Percentiles rank a stretch among this genome's conserved stretches.
phyloP scores from a whole-genome alignment of 2,888 invertebrate species.

The Eristalinus aeneus region DNA sequence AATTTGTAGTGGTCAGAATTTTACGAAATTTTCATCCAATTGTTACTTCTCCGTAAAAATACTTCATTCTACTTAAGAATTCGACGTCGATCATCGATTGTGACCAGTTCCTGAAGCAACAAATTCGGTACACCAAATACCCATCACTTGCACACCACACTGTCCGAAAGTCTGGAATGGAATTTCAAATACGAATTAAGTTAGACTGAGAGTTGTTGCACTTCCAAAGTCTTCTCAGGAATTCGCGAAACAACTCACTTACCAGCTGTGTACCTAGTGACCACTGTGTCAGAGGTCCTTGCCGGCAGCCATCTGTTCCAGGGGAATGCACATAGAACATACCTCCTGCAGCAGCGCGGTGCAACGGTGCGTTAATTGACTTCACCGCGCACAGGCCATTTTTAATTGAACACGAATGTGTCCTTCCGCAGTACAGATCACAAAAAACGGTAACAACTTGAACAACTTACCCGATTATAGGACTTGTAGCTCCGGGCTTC shows the following conservation, averaged over 20 bases:
- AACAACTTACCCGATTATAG: slow-evolving; percentile 79
- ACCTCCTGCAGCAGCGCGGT: slow-evolving; percentile 10
- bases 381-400: slow-evolving; percentile 37
- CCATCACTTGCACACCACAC: slow-evolving; percentile 1
- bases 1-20: no score
- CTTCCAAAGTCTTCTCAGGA: slow-evolving; percentile 8
- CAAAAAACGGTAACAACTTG: background rate
- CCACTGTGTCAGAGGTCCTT: slow-evolving; percentile 32
- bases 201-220: slow-evolving; percentile 20
- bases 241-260: slow-evolving; percentile 61
- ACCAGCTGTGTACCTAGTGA: slow-evolving; percentile 22
- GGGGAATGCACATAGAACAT: background rate
- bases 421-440: slow-evolving; percentile 24
- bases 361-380: slow-evolving; percentile 1
- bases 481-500: slow-evolving; percentile 79
- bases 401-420: slow-evolving; percentile 63
- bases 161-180: background rate
- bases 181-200: slow-evolving; percentile 64
- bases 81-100: no score
- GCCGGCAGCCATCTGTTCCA: slow-evolving; percentile 49
- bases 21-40: no score
- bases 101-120: background rate
- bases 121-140: slow-evolving; percentile 2
- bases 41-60: no score
- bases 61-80: no score